These are phyloP conservation scores for Oncorhynchus masou DNA, from an alignment of 2,113 vertebrate genomes.

Conservation along the genomic window DNA sequence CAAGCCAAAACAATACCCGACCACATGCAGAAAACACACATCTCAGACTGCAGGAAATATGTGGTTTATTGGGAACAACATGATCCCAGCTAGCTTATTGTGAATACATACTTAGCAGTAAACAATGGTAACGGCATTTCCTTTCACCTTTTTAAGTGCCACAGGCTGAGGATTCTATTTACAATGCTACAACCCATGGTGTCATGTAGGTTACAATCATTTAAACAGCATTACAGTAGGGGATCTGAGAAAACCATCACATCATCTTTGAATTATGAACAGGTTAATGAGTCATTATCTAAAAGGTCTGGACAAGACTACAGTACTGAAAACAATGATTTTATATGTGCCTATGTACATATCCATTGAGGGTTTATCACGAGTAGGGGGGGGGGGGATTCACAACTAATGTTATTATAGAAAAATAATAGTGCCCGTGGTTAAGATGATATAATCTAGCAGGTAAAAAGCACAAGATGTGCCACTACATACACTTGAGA, in stretches of 20 bases:
- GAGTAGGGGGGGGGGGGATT: not conserved
- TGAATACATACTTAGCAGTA: conserved; percentile 67
- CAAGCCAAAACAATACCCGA: not conserved
- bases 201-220: conserved; percentile 65
- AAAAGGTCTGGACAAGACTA: too few species aligned
- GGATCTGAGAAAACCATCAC: conserved; percentile 43
- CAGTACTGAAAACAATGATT: not conserved
- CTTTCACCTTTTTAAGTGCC: conserved; percentile 71
- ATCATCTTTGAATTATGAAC: too few species aligned
- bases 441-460: not conserved
- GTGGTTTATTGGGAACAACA: conserved; percentile 72
- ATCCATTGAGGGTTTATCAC: not conserved
- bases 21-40: not conserved
- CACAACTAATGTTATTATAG: not conserved
- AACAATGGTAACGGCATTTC: conserved; percentile 66
- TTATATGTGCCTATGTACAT: not conserved
- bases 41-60: conserved; percentile 46
- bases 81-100: conserved; percentile 70
- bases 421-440: not conserved
- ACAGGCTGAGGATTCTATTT: conserved; percentile 70
- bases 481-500: not conserved
- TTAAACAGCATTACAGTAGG: conserved; percentile 55
- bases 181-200: conserved; percentile 70
- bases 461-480: not conserved
- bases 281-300: not conserved